A percentile compares a stretch with the other conserved stretches of the same genome.
Evolutionary conservation across 2,113 vertebrate species (phyloP).

Genomic region (Guaruba guarouba): DNA sequence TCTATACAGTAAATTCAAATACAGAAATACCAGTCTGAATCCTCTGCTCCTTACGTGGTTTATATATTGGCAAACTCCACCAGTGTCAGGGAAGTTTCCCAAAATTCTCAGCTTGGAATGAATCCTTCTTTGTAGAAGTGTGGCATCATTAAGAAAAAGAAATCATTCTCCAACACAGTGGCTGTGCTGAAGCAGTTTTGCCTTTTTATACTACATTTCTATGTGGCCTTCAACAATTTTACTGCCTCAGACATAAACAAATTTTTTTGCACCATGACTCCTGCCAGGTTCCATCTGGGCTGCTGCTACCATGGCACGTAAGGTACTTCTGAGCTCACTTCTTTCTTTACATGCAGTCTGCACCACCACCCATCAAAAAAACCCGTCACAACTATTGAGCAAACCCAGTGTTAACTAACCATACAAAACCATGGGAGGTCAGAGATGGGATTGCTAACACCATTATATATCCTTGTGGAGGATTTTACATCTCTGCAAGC

Average conservation of each 20-base stretch:
- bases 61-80: constrained; percentile 5
- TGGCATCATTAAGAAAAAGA: constrained; percentile 35
- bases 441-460: background rate
- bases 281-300: constrained; percentile 10
- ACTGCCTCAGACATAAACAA: constrained; percentile 13
- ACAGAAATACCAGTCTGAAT: constrained; percentile 41
- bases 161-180: background rate
- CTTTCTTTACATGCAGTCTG: background rate
- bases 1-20: constrained; percentile 15
- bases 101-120: constrained; percentile 55
- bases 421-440: background rate
- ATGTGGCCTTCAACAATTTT: constrained; percentile 13
- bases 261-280: background rate
- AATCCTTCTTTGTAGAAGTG: constrained; percentile 53
- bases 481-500: background rate
- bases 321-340: constrained; percentile 16
- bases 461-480: background rate
- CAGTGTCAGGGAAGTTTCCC: constrained; percentile 20
- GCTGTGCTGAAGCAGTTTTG: background rate
- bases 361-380: background rate
- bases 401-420: background rate
- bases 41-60: background rate
- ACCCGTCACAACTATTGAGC: background rate
- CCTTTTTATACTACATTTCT: constrained; percentile 27
- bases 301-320: background rate